Conservation (phyloP, 2,113 vertebrate species). For the Charina bottae region DNA sequence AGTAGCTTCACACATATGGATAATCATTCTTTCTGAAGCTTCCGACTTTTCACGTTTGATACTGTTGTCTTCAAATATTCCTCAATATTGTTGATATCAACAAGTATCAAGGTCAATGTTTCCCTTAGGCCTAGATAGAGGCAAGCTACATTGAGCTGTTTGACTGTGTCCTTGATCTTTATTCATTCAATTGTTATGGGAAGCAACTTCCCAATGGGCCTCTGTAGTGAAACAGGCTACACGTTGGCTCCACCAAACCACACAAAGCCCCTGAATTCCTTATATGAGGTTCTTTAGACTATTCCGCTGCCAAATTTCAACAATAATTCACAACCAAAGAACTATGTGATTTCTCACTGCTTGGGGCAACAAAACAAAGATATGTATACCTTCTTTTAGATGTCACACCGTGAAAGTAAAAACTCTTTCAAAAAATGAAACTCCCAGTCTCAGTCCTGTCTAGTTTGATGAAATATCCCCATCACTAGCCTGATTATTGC, state of each 20-base stretch:
- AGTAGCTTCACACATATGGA: not conserved
- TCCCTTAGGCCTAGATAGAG: not conserved
- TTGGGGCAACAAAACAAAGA: not conserved
- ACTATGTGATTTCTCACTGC: not conserved
- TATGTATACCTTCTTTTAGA: not conserved
- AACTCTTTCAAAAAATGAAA: not conserved
- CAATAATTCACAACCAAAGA: not conserved
- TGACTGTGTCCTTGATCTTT: not conserved
- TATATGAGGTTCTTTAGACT: not conserved
- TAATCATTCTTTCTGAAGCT: not conserved
- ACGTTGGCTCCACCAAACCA: not conserved
- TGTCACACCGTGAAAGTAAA: not conserved
- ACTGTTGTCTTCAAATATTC: conserved; percentile 5
- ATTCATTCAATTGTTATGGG: conserved; percentile 3
- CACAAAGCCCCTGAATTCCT: not conserved
- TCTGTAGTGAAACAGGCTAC: not conserved
- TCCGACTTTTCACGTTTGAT: not conserved
- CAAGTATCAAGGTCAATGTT: not conserved
- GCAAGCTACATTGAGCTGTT: not conserved
- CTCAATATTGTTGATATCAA: not conserved
- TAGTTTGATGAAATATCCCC: not conserved
- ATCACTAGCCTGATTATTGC: not conserved
- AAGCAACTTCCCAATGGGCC: not conserved
- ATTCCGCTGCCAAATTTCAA: not conserved
- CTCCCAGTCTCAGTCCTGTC: not conserved